Percentiles rank a stretch among this genome's conserved stretches.
phyloP scores from a whole-genome alignment of 1,140 invertebrate species.

The Drosophila sp. region DNA sequence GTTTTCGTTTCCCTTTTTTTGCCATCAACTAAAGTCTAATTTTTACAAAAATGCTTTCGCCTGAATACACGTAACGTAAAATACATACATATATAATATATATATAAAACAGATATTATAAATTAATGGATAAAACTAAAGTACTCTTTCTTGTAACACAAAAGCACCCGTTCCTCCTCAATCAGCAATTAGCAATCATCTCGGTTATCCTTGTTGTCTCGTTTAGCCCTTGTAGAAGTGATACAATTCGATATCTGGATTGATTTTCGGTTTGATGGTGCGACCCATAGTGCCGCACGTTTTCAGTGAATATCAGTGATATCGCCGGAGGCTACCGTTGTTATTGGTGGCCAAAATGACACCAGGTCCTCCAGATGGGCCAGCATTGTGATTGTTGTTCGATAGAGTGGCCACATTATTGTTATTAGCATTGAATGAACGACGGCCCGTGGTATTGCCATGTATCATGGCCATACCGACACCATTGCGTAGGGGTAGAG shows the following conservation, averaged over 20 bases:
- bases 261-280: slow-evolving; percentile 46
- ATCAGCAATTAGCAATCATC: neutral
- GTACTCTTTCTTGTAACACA: slow-evolving; percentile 11
- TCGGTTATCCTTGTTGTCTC: neutral
- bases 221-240: slow-evolving; percentile 68
- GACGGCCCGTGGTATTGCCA: slow-evolving; percentile 70
- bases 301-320: slow-evolving; percentile 79
- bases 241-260: slow-evolving; percentile 63
- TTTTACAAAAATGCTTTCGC: slow-evolving; percentile 68
- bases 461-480: slow-evolving; percentile 68
- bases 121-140: slow-evolving; percentile 35
- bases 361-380: slow-evolving; percentile 17
- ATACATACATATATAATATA: slow-evolving; percentile 51
- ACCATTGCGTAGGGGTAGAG: slow-evolving; percentile 74
- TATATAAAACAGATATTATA: slow-evolving; percentile 13
- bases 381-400: slow-evolving; percentile 63
- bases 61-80: slow-evolving; percentile 64
- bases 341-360: slow-evolving; percentile 56
- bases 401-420: slow-evolving; percentile 69
- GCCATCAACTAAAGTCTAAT: slow-evolving; percentile 65
- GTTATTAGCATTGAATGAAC: slow-evolving; percentile 72
- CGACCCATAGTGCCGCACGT: slow-evolving; percentile 69
- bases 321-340: slow-evolving; percentile 72
- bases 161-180: slow-evolving; percentile 8
- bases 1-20: slow-evolving; percentile 20